A percentile compares a stretch with the other conserved stretches of the same genome.
phyloP scores from a whole-genome alignment of 2,888 invertebrate species.

The Apeira syringaria region DNA sequence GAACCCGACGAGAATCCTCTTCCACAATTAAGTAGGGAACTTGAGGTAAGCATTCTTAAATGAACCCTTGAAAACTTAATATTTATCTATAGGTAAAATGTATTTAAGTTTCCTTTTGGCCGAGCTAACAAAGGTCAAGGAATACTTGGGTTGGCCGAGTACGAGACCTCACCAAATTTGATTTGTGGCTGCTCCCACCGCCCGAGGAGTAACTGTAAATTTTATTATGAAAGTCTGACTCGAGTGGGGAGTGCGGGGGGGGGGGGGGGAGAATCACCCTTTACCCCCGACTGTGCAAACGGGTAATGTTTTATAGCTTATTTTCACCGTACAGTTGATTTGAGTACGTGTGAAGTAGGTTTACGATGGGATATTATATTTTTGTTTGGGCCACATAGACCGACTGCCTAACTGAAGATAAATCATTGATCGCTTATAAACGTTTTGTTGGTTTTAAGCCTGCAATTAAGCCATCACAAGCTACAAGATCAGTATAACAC shows the following conservation, averaged over 20 bases:
- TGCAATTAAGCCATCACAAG: too few species aligned
- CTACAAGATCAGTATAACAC: too few species aligned
- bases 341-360: slow-evolving; percentile 16
- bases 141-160: slow-evolving; percentile 5
- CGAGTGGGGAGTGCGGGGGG: not conserved
- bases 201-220: slow-evolving; percentile 24
- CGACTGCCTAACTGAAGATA: not conserved
- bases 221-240: slow-evolving; percentile 26
- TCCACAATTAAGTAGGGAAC: too few species aligned
- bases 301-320: slow-evolving; percentile 17
- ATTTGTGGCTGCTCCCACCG: slow-evolving; percentile 14
- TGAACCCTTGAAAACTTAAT: too few species aligned
- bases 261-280: not conserved
- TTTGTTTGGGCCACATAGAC: not conserved
- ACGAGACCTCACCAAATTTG: slow-evolving; percentile 17
- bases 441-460: too few species aligned
- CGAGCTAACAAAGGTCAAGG: slow-evolving; percentile 11
- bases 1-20: too few species aligned
- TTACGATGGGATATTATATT: slow-evolving; percentile 3
- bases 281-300: slow-evolving; percentile 3
- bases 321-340: slow-evolving; percentile 17
- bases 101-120: not conserved
- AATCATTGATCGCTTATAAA: too few species aligned
- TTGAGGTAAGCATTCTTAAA: too few species aligned
- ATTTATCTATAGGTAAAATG: too few species aligned